phyloP scores from a whole-genome alignment of 2,113 vertebrate genomes.

The Balaeniceps rex region DNA sequence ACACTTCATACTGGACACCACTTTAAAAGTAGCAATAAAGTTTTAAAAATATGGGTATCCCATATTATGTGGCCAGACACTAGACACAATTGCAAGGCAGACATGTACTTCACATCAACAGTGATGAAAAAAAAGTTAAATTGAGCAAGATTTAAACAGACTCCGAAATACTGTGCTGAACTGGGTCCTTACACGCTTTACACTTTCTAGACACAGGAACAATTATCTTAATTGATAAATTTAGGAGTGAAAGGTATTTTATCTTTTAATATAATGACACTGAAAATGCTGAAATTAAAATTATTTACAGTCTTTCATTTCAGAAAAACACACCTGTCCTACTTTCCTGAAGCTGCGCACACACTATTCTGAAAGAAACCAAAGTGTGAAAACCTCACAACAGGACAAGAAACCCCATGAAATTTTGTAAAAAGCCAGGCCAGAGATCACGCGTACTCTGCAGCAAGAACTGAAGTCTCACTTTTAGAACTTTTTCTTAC shows the following conservation, averaged over 20 bases:
- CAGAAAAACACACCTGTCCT: not conserved
- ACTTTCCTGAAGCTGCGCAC: not conserved
- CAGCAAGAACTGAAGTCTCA: not conserved
- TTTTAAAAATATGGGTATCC: not conserved
- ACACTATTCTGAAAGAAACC: not conserved
- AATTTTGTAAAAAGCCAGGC: not conserved
- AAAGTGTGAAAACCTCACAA: not conserved
- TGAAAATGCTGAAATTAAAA: not conserved
- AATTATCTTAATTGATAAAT: not conserved
- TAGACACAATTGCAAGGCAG: not conserved
- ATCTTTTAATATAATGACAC: not conserved
- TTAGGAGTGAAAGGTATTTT: not conserved
- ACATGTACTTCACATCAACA: no score
- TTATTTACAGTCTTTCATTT: not conserved
- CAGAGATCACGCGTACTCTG: not conserved
- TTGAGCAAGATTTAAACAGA: not conserved
- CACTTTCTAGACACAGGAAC: not conserved
- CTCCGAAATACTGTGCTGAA: not conserved
- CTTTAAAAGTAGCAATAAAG: not conserved
- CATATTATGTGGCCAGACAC: no score
- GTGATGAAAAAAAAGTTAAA: not conserved
- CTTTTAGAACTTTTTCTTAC: not conserved
- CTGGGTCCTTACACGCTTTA: not conserved
- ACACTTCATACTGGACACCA: not conserved
- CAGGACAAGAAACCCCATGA: not conserved